Evolutionary conservation across 2,888 invertebrate species (phyloP).

Genomic region (Crepidodera aurea): DNA sequence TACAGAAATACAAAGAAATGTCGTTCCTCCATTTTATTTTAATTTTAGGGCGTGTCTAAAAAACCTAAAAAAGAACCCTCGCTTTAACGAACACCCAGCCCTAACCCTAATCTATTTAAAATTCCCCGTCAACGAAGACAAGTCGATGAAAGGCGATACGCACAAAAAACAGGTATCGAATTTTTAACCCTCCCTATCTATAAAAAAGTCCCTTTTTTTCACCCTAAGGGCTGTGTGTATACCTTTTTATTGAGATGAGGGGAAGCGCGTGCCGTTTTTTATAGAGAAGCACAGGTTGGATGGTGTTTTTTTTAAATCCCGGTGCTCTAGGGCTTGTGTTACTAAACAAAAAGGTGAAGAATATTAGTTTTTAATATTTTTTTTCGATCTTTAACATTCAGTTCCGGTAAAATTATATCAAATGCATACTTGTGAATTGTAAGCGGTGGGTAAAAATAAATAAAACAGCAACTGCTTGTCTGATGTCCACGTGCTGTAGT

Average conservation of each 20-base stretch:
- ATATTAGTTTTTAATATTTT: no score
- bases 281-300: slow-evolving; percentile 23
- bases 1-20: no score
- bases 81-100: slow-evolving; percentile 18
- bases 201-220: slow-evolving; percentile 19
- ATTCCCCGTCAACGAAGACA: slow-evolving; percentile 20
- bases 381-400: no score
- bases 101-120: slow-evolving; percentile 37
- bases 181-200: slow-evolving; percentile 12
- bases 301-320: slow-evolving; percentile 14
- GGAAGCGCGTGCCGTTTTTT: slow-evolving; percentile 32
- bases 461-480: slow-evolving; percentile 25
- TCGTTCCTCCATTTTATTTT: slow-evolving; percentile 29
- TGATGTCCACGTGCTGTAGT: slow-evolving; percentile 55
- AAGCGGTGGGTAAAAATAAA: slow-evolving; percentile 24
- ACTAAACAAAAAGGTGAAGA: slow-evolving; percentile 21
- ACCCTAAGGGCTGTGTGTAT: slow-evolving; percentile 7
- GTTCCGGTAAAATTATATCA: no score
- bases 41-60: slow-evolving; percentile 36
- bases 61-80: slow-evolving; percentile 36
- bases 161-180: slow-evolving; percentile 31
- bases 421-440: no score
- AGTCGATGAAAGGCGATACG: slow-evolving; percentile 29
- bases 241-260: slow-evolving; percentile 19
- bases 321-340: slow-evolving; percentile 17